Evolutionary conservation across 2,113 vertebrate species (phyloP).

Genomic region (Oxygymnocypris stewartii): DNA sequence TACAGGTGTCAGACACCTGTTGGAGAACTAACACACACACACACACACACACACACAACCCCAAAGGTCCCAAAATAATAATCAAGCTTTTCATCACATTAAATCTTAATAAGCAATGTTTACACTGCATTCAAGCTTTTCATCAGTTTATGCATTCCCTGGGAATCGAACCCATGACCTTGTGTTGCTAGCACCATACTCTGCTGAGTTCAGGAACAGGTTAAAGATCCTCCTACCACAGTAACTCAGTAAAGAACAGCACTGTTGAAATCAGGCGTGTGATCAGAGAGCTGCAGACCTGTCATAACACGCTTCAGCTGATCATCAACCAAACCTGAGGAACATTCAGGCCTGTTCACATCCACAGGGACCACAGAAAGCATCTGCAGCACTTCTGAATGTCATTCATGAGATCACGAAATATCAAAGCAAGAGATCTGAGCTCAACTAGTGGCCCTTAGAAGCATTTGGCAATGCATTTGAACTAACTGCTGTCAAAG

Average conservation of each 20-base stretch:
- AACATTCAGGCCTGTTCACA: neutral
- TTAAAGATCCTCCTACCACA: neutral
- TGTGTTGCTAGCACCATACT: neutral
- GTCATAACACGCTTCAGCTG: slow-evolving; percentile 16
- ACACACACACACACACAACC: neutral
- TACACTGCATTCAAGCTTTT: neutral
- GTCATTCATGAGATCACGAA: neutral
- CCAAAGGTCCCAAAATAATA: neutral
- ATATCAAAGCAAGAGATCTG: neutral
- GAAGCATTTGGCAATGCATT: neutral
- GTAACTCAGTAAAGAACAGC: neutral
- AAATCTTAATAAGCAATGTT: neutral
- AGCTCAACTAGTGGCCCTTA: neutral
- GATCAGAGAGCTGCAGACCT: neutral
- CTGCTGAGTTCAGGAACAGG: neutral
- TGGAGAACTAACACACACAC: neutral
- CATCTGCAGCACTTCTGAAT: neutral
- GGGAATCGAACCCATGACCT: neutral
- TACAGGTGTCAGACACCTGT: neutral
- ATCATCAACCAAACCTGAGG: neutral
- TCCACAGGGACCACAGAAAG: neutral
- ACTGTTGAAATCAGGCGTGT: neutral
- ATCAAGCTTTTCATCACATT: neutral
- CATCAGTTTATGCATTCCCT: neutral
- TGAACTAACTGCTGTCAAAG: neutral